Evolutionary conservation across 2,888 invertebrate species (phyloP).

Genomic region (Protophormia terraenovae): DNA sequence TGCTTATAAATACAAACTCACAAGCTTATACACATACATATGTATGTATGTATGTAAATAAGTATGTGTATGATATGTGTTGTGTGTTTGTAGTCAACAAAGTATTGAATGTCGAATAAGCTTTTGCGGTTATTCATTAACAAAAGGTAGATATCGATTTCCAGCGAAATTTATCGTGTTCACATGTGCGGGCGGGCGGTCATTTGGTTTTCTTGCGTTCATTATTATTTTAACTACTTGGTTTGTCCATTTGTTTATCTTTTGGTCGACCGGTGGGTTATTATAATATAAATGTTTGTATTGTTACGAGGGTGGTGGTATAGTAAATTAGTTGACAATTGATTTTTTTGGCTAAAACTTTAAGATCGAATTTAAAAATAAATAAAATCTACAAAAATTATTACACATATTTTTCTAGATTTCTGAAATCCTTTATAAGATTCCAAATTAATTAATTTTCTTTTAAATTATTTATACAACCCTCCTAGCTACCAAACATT

Average conservation of each 20-base stretch:
- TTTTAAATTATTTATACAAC: background rate
- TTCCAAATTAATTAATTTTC: background rate
- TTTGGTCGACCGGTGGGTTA: background rate
- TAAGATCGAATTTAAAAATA: too few species aligned
- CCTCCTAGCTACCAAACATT: background rate
- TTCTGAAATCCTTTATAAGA: too few species aligned
- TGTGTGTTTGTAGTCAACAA: background rate
- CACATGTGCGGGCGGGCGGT: constrained; percentile 42
- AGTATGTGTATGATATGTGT: background rate
- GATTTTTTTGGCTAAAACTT: too few species aligned
- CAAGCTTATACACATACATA: background rate
- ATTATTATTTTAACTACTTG: constrained; percentile 12
- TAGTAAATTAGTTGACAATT: background rate
- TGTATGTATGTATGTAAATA: background rate
- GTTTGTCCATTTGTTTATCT: background rate
- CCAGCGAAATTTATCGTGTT: constrained; percentile 55
- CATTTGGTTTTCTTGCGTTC: background rate
- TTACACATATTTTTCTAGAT: too few species aligned
- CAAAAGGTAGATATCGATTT: constrained; percentile 60
- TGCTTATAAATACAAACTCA: background rate
- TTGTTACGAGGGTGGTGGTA: background rate
- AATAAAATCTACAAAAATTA: too few species aligned
- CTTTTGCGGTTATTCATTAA: constrained; percentile 55
- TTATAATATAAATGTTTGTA: background rate
- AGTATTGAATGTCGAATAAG: constrained; percentile 46